Conservation (phyloP, 2,888 invertebrate species). For the Drosophila pullipes region DNA sequence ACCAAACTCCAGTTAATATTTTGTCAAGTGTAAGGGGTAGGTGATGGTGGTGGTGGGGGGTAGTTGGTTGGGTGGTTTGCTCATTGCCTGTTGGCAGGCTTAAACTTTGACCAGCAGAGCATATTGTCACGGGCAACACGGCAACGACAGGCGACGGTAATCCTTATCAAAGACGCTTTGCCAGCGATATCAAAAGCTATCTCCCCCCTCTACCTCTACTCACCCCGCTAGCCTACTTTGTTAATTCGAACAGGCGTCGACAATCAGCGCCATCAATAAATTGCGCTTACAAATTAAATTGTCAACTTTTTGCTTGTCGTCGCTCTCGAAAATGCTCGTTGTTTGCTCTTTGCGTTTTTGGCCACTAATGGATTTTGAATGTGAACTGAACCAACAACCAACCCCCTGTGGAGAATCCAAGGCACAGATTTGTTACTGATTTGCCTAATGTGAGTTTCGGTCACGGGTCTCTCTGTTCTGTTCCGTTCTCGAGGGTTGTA, state of each 20-base stretch:
- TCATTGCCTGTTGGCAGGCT: conserved; percentile 38
- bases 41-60: conserved; percentile 5
- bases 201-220: neutral
- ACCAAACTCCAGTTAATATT: neutral
- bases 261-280: conserved; percentile 69
- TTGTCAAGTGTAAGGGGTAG: conserved; percentile 9
- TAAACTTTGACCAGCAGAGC: conserved; percentile 71
- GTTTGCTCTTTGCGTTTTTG: conserved; percentile 58
- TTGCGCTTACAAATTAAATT: conserved; percentile 77
- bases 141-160: conserved; percentile 63
- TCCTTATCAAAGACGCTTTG: conserved; percentile 70
- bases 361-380: conserved; percentile 78
- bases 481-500: conserved; percentile 39
- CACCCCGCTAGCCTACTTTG: neutral
- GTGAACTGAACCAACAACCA: conserved; percentile 25
- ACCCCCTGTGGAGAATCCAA: neutral
- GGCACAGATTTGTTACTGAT: conserved; percentile 46
- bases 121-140: conserved; percentile 63
- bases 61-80: neutral
- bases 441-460: conserved; percentile 57
- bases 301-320: conserved; percentile 67
- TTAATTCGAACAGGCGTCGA: conserved; percentile 28
- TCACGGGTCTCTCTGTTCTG: conserved; percentile 21
- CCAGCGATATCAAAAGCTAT: conserved; percentile 27
- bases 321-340: conserved; percentile 43